Evolutionary conservation across 2,113 vertebrate species (phyloP).

Genomic region (Charina bottae): DNA sequence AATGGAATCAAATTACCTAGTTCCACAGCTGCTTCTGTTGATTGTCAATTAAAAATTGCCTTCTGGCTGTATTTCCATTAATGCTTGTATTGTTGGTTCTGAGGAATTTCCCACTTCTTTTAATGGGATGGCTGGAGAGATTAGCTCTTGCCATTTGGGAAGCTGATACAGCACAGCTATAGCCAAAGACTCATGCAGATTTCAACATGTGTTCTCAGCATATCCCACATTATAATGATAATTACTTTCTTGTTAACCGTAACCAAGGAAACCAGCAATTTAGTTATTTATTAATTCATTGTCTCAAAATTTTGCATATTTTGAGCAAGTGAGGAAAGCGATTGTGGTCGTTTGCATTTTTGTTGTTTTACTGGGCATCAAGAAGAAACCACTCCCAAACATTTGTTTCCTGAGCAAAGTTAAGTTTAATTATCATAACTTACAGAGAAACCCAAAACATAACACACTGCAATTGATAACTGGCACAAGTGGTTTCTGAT

Average conservation of each 20-base stretch:
- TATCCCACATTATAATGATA: constrained; percentile 67
- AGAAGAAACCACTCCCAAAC: background rate
- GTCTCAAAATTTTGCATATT: constrained; percentile 11
- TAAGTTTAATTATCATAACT: constrained; percentile 2
- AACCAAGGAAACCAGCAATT: constrained; percentile 35
- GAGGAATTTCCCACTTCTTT: constrained; percentile 41
- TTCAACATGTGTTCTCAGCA: constrained; percentile 55
- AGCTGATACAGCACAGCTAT: constrained; percentile 39
- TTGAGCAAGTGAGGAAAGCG: background rate
- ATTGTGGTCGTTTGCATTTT: background rate
- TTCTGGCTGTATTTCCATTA: constrained; percentile 37
- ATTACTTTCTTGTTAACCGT: constrained; percentile 65
- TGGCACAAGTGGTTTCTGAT: background rate
- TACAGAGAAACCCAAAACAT: background rate
- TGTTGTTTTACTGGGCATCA: background rate
- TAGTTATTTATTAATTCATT: constrained; percentile 31
- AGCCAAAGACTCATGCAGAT: constrained; percentile 44
- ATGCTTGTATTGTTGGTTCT: constrained; percentile 15
- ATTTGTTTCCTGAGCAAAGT: background rate
- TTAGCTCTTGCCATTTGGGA: constrained; percentile 45
- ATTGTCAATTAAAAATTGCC: constrained; percentile 29
- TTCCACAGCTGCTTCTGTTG: constrained; percentile 38
- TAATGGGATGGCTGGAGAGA: constrained; percentile 38
- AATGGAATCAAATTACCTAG: constrained; percentile 45
- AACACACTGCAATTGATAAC: background rate